Evolutionary conservation across 2,888 invertebrate species (phyloP).

Genomic region (Buathra laborator): DNA sequence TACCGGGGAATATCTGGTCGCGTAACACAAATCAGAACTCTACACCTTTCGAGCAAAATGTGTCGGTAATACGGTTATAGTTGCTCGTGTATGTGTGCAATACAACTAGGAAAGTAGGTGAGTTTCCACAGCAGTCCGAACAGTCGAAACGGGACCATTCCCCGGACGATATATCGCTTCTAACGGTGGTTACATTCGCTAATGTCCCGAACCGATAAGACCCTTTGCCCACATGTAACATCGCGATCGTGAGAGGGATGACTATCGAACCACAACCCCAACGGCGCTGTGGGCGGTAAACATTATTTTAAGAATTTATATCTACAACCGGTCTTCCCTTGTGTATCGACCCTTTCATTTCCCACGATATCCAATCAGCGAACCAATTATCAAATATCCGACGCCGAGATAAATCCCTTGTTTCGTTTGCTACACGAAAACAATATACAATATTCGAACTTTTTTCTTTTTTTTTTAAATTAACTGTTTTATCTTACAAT

Average conservation of each 20-base stretch:
- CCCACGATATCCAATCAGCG: no score
- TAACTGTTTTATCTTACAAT: neutral
- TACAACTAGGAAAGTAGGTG: constrained; percentile 27
- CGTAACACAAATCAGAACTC: constrained; percentile 62
- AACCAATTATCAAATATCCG: no score
- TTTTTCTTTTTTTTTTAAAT: neutral
- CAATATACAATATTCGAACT: no score
- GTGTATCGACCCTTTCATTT: neutral
- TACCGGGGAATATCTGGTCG: constrained; percentile 50
- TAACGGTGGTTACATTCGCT: constrained; percentile 53
- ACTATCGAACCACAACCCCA: constrained; percentile 46
- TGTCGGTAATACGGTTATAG: constrained; percentile 5
- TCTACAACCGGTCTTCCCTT: neutral
- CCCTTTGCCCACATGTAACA: constrained; percentile 16
- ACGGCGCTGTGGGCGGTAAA: constrained; percentile 4
- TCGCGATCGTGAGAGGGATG: constrained; percentile 46
- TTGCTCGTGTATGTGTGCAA: neutral
- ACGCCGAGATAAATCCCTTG: neutral
- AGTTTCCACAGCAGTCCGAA: constrained; percentile 22
- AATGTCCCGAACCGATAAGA: constrained; percentile 66
- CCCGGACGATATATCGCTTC: constrained; percentile 62
- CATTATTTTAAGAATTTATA: constrained; percentile 11
- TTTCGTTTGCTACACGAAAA: neutral
- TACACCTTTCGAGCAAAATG: constrained; percentile 12
- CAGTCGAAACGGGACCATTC: constrained; percentile 51